These are phyloP conservation scores for Coremacera marginata DNA, from an alignment of 2,888 invertebrate genomes.

Conservation along the genomic window DNA sequence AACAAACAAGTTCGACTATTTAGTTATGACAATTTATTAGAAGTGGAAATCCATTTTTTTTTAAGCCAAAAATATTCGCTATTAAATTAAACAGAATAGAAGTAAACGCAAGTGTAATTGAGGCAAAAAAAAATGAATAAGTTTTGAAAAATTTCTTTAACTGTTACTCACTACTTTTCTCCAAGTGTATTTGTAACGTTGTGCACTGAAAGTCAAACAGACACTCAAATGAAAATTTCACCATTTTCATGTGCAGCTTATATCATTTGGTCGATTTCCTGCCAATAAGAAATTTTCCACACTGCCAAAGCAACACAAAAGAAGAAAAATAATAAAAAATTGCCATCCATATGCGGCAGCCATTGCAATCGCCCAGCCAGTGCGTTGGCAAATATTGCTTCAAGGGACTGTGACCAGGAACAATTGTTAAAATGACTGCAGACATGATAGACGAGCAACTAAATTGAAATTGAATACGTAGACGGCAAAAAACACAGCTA, in stretches of 20 bases:
- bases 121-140: no score
- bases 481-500: background rate
- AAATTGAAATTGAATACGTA: conserved; percentile 56
- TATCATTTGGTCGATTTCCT: background rate
- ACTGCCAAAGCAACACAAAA: background rate
- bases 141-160: no score
- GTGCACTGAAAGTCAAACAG: background rate
- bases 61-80: no score
- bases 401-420: background rate
- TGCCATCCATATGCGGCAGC: background rate
- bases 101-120: no score
- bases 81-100: no score
- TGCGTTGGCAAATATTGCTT: background rate
- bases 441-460: conserved; percentile 60
- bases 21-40: no score
- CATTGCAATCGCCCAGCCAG: background rate
- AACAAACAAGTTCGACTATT: no score
- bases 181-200: no score
- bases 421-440: conserved; percentile 59
- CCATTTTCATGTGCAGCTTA: background rate
- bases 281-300: background rate
- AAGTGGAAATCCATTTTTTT: no score
- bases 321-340: background rate
- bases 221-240: background rate
- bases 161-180: background rate